Percentiles rank a stretch among this genome's conserved stretches.
phyloP scores from a whole-genome alignment of 1,140 invertebrate genomes.

The Nixonia krombeini region DNA sequence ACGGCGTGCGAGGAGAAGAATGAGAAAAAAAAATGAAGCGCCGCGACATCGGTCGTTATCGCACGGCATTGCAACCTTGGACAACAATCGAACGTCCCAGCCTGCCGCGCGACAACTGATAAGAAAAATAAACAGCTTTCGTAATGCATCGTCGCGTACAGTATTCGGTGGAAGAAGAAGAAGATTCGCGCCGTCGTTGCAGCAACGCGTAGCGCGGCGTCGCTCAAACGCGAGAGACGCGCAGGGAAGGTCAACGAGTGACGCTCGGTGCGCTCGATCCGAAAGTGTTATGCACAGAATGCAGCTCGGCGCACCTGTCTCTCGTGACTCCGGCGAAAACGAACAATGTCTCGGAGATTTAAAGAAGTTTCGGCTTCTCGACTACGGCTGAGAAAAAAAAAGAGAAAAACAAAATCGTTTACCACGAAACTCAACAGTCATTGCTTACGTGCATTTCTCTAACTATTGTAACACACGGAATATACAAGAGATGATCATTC shows the following conservation, averaged over 20 bases:
- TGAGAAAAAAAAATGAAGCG: not conserved
- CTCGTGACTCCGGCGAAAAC: conserved; percentile 43
- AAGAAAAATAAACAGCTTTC: conserved; percentile 33
- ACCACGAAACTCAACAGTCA: too few relatives aligned
- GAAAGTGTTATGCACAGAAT: conserved; percentile 51
- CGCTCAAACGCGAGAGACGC: conserved; percentile 13
- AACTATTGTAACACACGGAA: too few relatives aligned
- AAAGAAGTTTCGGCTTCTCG: too few relatives aligned
- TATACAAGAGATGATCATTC: too few relatives aligned
- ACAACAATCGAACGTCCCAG: conserved; percentile 16
- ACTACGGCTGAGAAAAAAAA: too few relatives aligned
- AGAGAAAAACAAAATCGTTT: too few relatives aligned
- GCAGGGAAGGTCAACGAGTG: conserved; percentile 43
- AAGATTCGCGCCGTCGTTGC: conserved; percentile 13
- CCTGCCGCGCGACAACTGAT: conserved; percentile 19
- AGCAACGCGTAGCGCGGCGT: too few relatives aligned
- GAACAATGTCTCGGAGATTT: conserved; percentile 7
- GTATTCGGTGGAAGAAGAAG: too few relatives aligned
- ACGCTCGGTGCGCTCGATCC: conserved; percentile 48
- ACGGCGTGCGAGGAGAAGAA: not conserved
- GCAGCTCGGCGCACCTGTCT: conserved; percentile 52
- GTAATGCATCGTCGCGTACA: conserved; percentile 27
- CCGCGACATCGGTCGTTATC: conserved; percentile 16
- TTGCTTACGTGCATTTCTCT: too few relatives aligned
- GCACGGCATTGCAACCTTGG: conserved; percentile 36